Conservation (phyloP, 2,888 invertebrate species). For the Horisme vitalbata region DNA sequence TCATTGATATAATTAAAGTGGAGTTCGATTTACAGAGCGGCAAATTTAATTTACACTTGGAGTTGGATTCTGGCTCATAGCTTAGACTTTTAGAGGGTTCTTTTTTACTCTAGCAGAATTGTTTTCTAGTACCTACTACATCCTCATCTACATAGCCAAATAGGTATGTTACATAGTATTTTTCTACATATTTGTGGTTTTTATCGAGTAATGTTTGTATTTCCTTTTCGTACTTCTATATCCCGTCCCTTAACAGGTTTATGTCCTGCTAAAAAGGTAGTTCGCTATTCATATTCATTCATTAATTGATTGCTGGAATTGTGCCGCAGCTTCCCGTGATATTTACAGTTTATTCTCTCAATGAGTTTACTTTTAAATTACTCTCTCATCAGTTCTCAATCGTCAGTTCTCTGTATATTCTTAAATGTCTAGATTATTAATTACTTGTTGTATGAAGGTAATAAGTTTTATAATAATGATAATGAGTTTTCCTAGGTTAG, state of each 20-base stretch:
- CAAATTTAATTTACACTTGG: too few relatives aligned
- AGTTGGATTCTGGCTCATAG: too few relatives aligned
- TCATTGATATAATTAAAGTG: too few relatives aligned
- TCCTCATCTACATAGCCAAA: too few relatives aligned
- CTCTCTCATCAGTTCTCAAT: background rate
- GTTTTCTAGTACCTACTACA: too few relatives aligned
- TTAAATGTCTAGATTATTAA: too few relatives aligned
- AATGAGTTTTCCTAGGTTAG: background rate
- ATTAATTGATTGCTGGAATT: slow-evolving; percentile 16
- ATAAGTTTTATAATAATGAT: background rate
- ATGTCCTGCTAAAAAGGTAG: slow-evolving; percentile 25
- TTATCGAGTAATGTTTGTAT: too few relatives aligned
- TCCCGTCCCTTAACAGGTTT: slow-evolving; percentile 13
- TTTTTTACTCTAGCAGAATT: too few relatives aligned
- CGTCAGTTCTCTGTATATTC: too few relatives aligned
- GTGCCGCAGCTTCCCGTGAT: slow-evolving; percentile 9
- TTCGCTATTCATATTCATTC: slow-evolving; percentile 11
- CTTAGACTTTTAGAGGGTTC: too few relatives aligned
- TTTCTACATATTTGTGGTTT: background rate
- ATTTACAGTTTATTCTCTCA: slow-evolving; percentile 13
- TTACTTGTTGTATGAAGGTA: too few relatives aligned
- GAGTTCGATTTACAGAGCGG: too few relatives aligned
- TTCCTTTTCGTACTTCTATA: slow-evolving; percentile 2
- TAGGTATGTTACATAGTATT: background rate
- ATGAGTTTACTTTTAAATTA: background rate